These are phyloP conservation scores for Steinernema feltiae DNA, from an alignment of 1,140 invertebrate genomes.

Conservation along the genomic window DNA sequence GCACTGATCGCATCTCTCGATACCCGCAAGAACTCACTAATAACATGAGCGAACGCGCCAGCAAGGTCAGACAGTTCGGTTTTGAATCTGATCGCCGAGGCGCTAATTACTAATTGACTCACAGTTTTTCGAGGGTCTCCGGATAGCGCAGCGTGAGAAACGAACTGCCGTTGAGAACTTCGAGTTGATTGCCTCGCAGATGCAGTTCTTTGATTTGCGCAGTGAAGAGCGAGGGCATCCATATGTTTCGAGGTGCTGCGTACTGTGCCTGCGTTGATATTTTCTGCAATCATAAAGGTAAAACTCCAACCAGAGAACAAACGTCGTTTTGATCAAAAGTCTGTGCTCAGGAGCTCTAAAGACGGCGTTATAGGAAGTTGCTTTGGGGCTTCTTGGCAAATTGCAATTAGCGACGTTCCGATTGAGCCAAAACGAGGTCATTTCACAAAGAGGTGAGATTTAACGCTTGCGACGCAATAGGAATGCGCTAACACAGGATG, in stretches of 20 bases:
- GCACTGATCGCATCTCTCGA: too few species aligned
- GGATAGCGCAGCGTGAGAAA: slow-evolving; percentile 10
- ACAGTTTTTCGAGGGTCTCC: slow-evolving; percentile 10
- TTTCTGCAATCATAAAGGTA: not conserved
- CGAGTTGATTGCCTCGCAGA: not conserved
- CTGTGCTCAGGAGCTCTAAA: too few species aligned
- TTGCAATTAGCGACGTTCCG: too few species aligned
- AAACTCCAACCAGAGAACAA: not conserved
- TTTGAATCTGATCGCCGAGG: not conserved
- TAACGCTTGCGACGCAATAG: too few species aligned
- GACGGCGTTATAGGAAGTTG: not conserved
- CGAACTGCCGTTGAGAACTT: not conserved
- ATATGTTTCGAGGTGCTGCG: not conserved
- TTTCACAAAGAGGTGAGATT: too few species aligned
- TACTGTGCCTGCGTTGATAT: not conserved
- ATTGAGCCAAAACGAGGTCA: too few species aligned
- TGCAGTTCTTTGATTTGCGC: slow-evolving; percentile 11
- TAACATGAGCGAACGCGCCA: not conserved
- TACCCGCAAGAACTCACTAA: not conserved
- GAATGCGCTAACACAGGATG: too few species aligned
- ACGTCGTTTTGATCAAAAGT: not conserved
- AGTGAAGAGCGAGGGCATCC: slow-evolving; percentile 8
- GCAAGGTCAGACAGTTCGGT: not conserved
- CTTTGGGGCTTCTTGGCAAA: too few species aligned
- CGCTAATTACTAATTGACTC: not conserved